Conservation (phyloP, 2,113 vertebrate species). For the Eptesicus fuscus region DNA sequence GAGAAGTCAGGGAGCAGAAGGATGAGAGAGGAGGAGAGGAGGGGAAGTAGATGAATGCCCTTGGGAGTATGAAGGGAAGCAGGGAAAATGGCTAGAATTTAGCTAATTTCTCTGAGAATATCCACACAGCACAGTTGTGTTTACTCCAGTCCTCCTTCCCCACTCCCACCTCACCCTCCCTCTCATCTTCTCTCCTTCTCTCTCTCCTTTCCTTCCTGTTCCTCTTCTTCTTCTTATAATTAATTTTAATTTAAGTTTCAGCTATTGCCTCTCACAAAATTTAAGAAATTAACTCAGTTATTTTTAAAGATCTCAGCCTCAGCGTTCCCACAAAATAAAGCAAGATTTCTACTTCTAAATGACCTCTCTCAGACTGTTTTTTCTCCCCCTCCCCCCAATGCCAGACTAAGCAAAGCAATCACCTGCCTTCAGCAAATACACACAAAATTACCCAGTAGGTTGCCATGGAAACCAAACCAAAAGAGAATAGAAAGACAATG, state of each 20-base stretch:
- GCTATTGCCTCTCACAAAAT: background rate
- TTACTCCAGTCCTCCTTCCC: background rate
- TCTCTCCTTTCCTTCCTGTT: background rate
- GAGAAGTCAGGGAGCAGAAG: background rate
- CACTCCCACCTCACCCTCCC: rapidly evolving
- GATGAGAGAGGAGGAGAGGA: background rate
- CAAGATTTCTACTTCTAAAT: background rate
- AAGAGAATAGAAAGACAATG: background rate
- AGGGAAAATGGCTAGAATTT: background rate
- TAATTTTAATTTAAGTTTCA: background rate
- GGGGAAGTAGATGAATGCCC: background rate
- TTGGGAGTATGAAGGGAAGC: background rate
- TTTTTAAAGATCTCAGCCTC: background rate
- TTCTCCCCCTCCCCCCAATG: background rate
- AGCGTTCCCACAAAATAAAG: background rate
- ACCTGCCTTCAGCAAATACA: background rate
- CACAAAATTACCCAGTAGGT: background rate
- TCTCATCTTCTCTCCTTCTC: background rate
- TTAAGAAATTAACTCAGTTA: background rate
- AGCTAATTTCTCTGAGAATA: background rate
- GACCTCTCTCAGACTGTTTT: background rate
- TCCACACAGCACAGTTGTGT: background rate
- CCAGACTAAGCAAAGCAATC: background rate
- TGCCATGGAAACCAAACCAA: slow-evolving; percentile 50
- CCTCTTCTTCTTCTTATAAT: background rate